These are phyloP conservation scores for Psammodynastes pulverulentus DNA, from an alignment of 2,113 vertebrate genomes.

Conservation along the genomic window DNA sequence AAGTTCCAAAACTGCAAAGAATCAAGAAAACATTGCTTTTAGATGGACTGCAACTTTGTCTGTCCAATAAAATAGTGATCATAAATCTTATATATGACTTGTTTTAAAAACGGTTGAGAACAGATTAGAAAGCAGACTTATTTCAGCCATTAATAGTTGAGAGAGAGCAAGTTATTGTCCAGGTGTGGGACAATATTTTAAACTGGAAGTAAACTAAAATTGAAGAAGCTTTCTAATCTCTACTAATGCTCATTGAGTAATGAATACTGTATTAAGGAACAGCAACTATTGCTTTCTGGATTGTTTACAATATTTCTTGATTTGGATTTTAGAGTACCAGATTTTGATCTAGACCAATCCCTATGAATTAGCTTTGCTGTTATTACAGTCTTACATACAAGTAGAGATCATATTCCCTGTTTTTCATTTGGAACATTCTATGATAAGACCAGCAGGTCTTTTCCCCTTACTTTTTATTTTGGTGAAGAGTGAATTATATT, in stretches of 20 bases:
- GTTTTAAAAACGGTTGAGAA: neutral
- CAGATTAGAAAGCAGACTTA: neutral
- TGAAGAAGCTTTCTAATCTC: neutral
- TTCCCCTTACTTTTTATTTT: neutral
- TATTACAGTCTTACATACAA: neutral
- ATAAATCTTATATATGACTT: neutral
- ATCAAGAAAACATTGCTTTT: neutral
- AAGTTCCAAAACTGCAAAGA: neutral
- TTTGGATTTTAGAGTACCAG: neutral
- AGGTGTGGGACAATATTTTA: neutral
- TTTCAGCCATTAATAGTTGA: neutral
- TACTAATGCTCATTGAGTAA: neutral
- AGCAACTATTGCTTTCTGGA: neutral
- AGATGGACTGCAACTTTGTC: neutral
- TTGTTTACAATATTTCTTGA: neutral
- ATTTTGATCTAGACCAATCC: neutral
- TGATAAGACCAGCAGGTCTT: neutral
- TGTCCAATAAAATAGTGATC: neutral
- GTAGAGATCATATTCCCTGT: neutral
- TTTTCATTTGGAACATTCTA: neutral
- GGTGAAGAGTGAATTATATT: neutral
- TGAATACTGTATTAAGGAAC: neutral
- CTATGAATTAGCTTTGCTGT: neutral
- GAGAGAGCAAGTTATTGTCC: neutral
- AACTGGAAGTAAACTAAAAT: neutral